Evolutionary conservation across 2,888 invertebrate genomes (phyloP).

Genomic region (Epinotia ramella): DNA sequence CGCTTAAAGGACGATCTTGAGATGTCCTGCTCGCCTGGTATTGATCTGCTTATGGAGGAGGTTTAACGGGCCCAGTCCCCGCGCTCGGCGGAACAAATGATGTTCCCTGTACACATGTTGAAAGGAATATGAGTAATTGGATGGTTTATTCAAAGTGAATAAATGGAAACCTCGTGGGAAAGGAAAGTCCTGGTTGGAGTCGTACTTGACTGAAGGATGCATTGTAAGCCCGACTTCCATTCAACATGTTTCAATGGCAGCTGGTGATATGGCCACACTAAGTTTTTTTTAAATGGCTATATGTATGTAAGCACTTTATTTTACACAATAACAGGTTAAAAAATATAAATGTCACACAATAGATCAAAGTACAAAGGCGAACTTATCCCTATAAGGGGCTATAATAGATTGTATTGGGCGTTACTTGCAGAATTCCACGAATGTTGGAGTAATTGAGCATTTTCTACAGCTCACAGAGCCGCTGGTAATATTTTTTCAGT

Average conservation of each 20-base stretch:
- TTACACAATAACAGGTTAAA: no score
- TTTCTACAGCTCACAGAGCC: no score
- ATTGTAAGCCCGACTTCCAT: conserved; percentile 1
- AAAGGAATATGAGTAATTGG: conserved; percentile 32
- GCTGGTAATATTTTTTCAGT: background rate
- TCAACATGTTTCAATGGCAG: background rate
- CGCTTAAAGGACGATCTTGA: conserved; percentile 67
- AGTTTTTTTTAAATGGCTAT: no score
- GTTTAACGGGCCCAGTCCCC: conserved; percentile 45
- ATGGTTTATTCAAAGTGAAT: conserved; percentile 29
- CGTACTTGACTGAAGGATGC: conserved; percentile 12
- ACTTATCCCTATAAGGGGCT: no score
- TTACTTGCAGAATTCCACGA: no score
- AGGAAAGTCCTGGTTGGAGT: conserved; percentile 1
- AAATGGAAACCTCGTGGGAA: conserved; percentile 6
- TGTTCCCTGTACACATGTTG: background rate
- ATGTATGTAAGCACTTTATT: no score
- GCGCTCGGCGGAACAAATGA: conserved; percentile 12
- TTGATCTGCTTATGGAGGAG: conserved; percentile 65
- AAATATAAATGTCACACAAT: no score
- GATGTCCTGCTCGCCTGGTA: conserved; percentile 69
- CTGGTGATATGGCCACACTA: no score
- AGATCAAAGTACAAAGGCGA: no score
- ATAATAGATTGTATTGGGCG: no score
- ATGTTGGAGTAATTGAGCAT: no score